phyloP scores from a whole-genome alignment of 2,888 invertebrate genomes.

The Eupeodes latifasciatus region DNA sequence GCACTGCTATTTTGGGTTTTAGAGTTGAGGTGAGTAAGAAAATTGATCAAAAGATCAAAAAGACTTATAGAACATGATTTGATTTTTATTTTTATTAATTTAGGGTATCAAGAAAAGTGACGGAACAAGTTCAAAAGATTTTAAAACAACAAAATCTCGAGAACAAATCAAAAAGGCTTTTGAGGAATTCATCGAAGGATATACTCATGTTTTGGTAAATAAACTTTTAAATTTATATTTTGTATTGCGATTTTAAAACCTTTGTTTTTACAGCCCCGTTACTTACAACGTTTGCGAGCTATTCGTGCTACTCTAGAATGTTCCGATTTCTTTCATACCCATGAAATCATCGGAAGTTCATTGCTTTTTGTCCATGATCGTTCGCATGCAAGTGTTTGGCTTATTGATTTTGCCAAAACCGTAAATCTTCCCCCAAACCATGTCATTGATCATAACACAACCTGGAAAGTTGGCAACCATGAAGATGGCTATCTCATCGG shows the following conservation, averaged over 20 bases:
- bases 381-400: slow-evolving; percentile 95
- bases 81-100: slow-evolving; percentile 4
- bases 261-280: slow-evolving; percentile 87
- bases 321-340: slow-evolving; percentile 95
- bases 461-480: slow-evolving; percentile 97
- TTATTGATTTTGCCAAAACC: slow-evolving; percentile 99
- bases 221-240: not conserved
- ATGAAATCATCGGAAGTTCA: slow-evolving; percentile 98
- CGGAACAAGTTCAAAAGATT: slow-evolving; percentile 96
- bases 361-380: slow-evolving; percentile 97
- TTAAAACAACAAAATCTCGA: slow-evolving; percentile 95
- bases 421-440: slow-evolving; percentile 91
- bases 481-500: slow-evolving; percentile 98
- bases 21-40: slow-evolving; percentile 89
- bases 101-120: slow-evolving; percentile 94
- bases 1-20: slow-evolving; percentile 98
- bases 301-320: slow-evolving; percentile 93
- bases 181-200: slow-evolving; percentile 91
- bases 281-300: slow-evolving; percentile 92
- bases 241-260: not conserved
- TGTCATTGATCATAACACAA: slow-evolving; percentile 90
- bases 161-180: slow-evolving; percentile 93
- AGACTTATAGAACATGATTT: too few species aligned
- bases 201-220: slow-evolving; percentile 91
- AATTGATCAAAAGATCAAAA: too few species aligned